Conservation (phyloP, 2,113 vertebrate genomes). For the Megaptera novaeangliae region DNA sequence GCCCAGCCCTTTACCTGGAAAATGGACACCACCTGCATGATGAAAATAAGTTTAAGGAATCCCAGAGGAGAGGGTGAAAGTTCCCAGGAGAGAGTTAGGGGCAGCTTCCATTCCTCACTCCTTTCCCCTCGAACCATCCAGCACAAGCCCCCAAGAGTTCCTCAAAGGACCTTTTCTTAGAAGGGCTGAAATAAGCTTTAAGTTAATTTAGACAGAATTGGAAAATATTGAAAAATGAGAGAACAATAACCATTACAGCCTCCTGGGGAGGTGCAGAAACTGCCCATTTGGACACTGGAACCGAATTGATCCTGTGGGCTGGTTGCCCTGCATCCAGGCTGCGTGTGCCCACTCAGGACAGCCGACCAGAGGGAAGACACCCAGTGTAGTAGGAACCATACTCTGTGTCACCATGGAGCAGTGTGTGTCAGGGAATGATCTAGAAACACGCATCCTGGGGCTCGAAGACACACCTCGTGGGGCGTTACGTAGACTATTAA, state of each 20-base stretch:
- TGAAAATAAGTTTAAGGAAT: neutral
- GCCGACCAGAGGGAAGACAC: fast-evolving
- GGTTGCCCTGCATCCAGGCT: neutral
- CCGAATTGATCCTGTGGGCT: fast-evolving
- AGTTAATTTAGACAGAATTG: neutral
- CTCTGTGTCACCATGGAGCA: too few relatives aligned
- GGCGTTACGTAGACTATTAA: neutral
- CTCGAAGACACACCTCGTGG: fast-evolving
- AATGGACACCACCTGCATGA: neutral
- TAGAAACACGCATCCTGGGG: neutral
- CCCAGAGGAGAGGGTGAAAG: neutral
- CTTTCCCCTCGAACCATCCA: neutral
- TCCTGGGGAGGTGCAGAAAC: neutral
- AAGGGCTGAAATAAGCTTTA: neutral
- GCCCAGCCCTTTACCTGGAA: neutral
- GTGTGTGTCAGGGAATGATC: neutral
- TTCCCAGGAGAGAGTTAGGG: neutral
- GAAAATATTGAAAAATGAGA: neutral
- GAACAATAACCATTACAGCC: neutral
- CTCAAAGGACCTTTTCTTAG: neutral
- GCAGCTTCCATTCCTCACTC: neutral
- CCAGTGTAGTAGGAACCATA: fast-evolving
- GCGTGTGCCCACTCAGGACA: fast-evolving
- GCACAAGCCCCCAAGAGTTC: too few relatives aligned
- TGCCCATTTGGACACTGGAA: fast-evolving